Evolutionary conservation across 2,888 invertebrate genomes (phyloP).

Genomic region (Lathronympha strigana): DNA sequence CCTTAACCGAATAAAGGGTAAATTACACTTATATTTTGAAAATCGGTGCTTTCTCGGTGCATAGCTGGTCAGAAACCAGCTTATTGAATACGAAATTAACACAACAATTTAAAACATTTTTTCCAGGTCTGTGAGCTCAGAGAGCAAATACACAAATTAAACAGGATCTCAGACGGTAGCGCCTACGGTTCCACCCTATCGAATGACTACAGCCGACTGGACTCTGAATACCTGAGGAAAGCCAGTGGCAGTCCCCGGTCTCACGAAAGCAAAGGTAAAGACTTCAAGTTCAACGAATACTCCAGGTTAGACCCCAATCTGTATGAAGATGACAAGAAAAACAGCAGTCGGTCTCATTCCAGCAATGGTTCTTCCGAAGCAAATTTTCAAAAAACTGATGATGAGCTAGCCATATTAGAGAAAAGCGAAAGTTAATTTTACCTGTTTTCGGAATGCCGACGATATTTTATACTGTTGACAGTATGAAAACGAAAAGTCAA

Average conservation of each 20-base stretch:
- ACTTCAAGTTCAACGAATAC: conserved; percentile 30
- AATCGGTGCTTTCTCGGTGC: too few species aligned
- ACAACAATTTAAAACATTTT: not conserved
- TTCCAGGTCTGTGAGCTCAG: conserved; percentile 68
- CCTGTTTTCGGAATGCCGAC: conserved; percentile 2
- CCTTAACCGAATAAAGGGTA: too few species aligned
- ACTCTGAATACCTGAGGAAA: conserved; percentile 74
- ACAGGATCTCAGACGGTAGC: conserved; percentile 76
- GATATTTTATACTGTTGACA: not conserved
- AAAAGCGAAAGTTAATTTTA: conserved; percentile 54
- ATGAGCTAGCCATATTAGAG: conserved; percentile 76
- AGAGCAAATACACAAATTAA: conserved; percentile 77
- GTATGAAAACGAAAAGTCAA: not conserved
- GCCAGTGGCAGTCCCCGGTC: conserved; percentile 74
- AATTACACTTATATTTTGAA: too few species aligned
- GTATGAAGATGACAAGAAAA: conserved; percentile 31
- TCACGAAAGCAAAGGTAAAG: conserved; percentile 72
- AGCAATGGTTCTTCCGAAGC: conserved; percentile 76
- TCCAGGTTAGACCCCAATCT: conserved; percentile 34
- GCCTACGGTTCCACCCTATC: conserved; percentile 61
- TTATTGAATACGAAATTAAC: too few species aligned
- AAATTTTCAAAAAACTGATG: conserved; percentile 72
- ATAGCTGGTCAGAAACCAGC: too few species aligned
- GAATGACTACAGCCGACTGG: conserved; percentile 59
- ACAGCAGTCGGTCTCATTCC: conserved; percentile 43